These are phyloP conservation scores for Amphimedon queenslandica DNA, from an alignment of 37 sponge, comb jelly and placozoan genomes.

Conservation along the genomic window DNA sequence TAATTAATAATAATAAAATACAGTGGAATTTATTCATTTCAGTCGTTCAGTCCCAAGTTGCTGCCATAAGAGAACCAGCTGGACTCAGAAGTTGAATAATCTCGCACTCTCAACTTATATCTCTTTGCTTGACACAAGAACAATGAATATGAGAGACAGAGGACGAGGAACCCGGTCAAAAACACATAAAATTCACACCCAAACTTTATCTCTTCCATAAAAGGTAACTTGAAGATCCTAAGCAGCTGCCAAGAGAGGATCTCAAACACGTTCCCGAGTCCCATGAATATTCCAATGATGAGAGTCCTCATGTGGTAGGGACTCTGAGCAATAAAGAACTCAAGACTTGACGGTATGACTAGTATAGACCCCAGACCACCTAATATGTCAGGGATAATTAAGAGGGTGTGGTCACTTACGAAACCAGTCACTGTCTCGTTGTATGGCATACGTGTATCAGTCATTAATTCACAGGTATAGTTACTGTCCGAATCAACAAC, in stretches of 20 bases:
- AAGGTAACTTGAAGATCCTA: not conserved
- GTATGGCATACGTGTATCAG: not conserved
- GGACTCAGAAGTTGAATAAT: no score
- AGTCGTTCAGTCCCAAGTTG: no score
- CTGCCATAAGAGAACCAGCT: no score
- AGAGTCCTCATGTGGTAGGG: not conserved
- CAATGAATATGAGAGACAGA: not conserved
- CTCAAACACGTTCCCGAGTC: not conserved
- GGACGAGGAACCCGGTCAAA: not conserved
- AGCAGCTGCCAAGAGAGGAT: not conserved
- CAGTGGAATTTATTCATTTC: no score
- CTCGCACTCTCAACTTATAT: not conserved
- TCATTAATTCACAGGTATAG: not conserved
- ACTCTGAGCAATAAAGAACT: conserved; percentile 3
- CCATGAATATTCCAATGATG: not conserved
- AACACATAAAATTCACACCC: conserved; percentile 4
- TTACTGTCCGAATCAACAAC: not conserved
- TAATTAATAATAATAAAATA: no score
- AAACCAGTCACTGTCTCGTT: not conserved
- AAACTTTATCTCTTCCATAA: no score
- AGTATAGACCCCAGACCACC: not conserved
- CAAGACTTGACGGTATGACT: not conserved
- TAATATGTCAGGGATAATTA: not conserved
- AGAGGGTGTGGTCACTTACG: not conserved
- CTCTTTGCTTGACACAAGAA: not conserved